Percentiles rank a stretch among this genome's conserved stretches.
Conservation (phyloP, 2,113 vertebrate genomes). For the Alectura lathami region DNA sequence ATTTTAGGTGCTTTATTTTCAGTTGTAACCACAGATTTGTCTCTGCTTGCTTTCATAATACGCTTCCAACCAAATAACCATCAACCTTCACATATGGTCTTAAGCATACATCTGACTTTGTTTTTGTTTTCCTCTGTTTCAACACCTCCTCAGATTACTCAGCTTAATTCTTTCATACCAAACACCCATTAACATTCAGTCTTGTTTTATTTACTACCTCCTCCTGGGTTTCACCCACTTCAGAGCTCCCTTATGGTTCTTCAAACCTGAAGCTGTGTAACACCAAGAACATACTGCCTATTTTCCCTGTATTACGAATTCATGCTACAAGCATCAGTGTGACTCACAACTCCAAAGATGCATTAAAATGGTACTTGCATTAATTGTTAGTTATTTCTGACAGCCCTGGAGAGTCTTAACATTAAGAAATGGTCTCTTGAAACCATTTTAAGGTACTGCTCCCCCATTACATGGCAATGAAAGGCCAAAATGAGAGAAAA, state of each 20-base stretch:
- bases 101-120: slow-evolving; percentile 28
- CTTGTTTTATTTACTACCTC: slow-evolving; percentile 58
- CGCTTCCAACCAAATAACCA: slow-evolving; percentile 19
- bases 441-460: slow-evolving; percentile 64
- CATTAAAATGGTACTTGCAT: slow-evolving; percentile 43
- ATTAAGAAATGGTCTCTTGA: slow-evolving; percentile 60
- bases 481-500: slow-evolving; percentile 19
- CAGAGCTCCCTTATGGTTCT: slow-evolving; percentile 30
- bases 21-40: neutral
- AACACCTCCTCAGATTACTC: slow-evolving; percentile 65
- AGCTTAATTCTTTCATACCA: slow-evolving; percentile 35
- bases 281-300: neutral
- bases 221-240: slow-evolving; percentile 53
- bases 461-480: slow-evolving; percentile 27
- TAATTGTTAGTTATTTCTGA: slow-evolving; percentile 70
- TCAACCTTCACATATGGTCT: slow-evolving; percentile 30
- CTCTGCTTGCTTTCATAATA: neutral
- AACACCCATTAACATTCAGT: slow-evolving; percentile 35
- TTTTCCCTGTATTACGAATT: slow-evolving; percentile 2
- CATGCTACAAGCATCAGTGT: neutral
- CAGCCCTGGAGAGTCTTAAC: slow-evolving; percentile 57
- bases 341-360: slow-evolving; percentile 54
- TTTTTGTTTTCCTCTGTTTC: slow-evolving; percentile 43
- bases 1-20: slow-evolving; percentile 1
- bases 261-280: neutral